phyloP scores from a whole-genome alignment of 2,113 vertebrate species.

The Solea senegalensis region DNA sequence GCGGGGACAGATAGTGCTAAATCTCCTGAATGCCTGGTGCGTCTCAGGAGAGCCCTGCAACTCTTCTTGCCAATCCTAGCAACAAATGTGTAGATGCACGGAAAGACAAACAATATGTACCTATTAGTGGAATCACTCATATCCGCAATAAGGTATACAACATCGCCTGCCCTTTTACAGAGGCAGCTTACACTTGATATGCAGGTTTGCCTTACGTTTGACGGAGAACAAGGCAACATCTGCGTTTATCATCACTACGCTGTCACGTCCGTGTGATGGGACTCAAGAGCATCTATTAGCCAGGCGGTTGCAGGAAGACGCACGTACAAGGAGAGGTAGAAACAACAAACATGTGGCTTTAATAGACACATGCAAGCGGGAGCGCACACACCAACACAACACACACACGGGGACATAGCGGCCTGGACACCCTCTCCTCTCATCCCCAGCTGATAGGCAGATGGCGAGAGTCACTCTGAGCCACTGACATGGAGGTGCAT shows the following conservation, averaged over 20 bases:
- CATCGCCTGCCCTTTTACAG: conserved; percentile 71
- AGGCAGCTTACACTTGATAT: conserved; percentile 85
- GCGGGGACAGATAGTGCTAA: conserved; percentile 72
- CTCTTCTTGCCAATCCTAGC: conserved; percentile 50
- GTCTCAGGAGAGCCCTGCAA: conserved; percentile 65
- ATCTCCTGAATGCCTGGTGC: conserved; percentile 64
- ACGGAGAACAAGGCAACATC: conserved; percentile 87
- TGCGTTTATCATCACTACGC: conserved; percentile 91
- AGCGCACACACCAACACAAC: conserved; percentile 36
- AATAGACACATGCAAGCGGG: conserved; percentile 76
- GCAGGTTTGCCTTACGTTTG: conserved; percentile 85
- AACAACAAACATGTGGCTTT: conserved; percentile 93
- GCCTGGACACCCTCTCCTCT: conserved; percentile 85
- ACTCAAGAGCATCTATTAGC: conserved; percentile 91
- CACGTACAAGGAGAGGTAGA: conserved; percentile 85
- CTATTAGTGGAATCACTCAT: conserved; percentile 66
- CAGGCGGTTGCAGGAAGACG: conserved; percentile 62
- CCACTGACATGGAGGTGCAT: conserved; percentile 93
- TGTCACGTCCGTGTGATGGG: conserved; percentile 90
- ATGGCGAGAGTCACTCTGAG: conserved; percentile 92
- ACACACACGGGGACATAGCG: conserved; percentile 22
- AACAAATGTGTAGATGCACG: conserved; percentile 63
- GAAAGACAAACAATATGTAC: conserved; percentile 51
- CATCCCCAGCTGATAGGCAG: conserved; percentile 97
- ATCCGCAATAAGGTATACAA: conserved; percentile 32